These are phyloP conservation scores for Diadegma fenestrale DNA, from an alignment of 2,888 invertebrate genomes.

Conservation along the genomic window DNA sequence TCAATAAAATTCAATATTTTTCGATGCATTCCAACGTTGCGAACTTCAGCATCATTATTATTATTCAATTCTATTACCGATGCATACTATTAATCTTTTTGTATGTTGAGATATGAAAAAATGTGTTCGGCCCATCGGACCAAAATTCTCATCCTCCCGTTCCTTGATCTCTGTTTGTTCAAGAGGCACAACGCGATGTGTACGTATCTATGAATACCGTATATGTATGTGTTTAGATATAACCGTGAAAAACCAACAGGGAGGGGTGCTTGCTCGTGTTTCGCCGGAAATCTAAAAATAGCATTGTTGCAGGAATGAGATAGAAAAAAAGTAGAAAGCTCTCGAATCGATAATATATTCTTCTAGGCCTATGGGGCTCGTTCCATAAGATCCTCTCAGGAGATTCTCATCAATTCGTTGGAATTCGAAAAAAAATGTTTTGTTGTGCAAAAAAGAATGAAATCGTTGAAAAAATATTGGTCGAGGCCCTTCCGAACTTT, in stretches of 20 bases:
- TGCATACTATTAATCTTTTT: no score
- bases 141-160: slow-evolving; percentile 41
- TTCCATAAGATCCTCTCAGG: neutral
- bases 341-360: slow-evolving; percentile 56
- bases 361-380: slow-evolving; percentile 28
- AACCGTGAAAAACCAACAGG: slow-evolving; percentile 26
- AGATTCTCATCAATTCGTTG: slow-evolving; percentile 2
- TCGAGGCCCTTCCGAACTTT: no score
- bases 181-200: neutral
- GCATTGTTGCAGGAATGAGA: slow-evolving; percentile 32
- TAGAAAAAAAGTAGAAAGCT: slow-evolving; percentile 33
- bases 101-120: slow-evolving; percentile 5
- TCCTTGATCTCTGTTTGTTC: slow-evolving; percentile 31
- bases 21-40: no score
- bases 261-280: slow-evolving; percentile 21
- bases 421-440: slow-evolving; percentile 2
- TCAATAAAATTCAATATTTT: no score
- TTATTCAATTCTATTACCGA: neutral
- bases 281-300: slow-evolving; percentile 63
- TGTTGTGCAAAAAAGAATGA: neutral
- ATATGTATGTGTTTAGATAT: neutral
- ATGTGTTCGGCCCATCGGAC: slow-evolving; percentile 38
- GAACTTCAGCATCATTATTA: no score
- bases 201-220: neutral
- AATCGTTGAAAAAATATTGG: neutral